Evolutionary conservation across 2,888 invertebrate species (phyloP).

Genomic region (Notodonta dromedarius): DNA sequence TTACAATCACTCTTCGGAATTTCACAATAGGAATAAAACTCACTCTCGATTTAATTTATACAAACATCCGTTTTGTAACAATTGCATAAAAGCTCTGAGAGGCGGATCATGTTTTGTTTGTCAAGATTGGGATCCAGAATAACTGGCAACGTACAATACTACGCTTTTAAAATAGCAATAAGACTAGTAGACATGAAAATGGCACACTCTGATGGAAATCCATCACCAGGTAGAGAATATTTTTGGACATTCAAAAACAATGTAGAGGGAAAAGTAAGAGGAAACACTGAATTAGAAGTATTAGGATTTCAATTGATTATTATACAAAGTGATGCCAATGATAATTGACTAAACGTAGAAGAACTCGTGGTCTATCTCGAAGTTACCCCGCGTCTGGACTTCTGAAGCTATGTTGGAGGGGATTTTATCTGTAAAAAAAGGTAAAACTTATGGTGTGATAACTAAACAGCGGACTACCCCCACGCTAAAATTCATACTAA

Average conservation of each 20-base stretch:
- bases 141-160: not conserved
- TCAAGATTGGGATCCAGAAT: not conserved
- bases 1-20: slow-evolving; percentile 3
- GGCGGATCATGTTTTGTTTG: not conserved
- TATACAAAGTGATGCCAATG: not conserved
- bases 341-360: slow-evolving; percentile 56
- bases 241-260: not conserved
- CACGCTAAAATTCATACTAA: not conserved
- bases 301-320: not conserved
- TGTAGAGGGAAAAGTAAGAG: too few relatives aligned
- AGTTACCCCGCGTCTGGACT: slow-evolving; percentile 87
- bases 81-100: not conserved
- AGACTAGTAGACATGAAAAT: too few relatives aligned
- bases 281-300: not conserved
- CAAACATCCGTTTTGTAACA: not conserved
- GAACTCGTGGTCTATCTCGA: slow-evolving; percentile 74
- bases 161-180: not conserved
- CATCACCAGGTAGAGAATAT: too few relatives aligned
- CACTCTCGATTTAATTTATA: not conserved
- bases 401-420: slow-evolving; percentile 92
- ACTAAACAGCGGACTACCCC: not conserved
- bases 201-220: too few relatives aligned
- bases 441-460: not conserved
- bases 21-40: not conserved
- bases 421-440: slow-evolving; percentile 88